phyloP scores from a whole-genome alignment of 2,888 invertebrate species.

The Orgyia antiqua region DNA sequence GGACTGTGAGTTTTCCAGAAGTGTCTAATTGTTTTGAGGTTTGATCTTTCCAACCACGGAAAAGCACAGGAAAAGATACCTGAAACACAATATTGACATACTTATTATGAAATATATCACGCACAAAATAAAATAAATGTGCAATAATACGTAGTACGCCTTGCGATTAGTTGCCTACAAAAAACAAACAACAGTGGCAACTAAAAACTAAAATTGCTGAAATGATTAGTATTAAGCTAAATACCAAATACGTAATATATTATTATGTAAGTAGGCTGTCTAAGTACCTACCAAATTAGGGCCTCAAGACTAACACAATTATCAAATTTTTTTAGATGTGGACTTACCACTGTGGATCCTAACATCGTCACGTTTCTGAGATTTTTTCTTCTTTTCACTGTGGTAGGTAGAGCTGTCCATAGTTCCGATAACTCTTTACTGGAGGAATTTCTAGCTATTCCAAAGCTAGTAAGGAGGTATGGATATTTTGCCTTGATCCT shows the following conservation, averaged over 20 bases:
- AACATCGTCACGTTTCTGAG: slow-evolving; percentile 41
- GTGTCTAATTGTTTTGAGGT: slow-evolving; percentile 53
- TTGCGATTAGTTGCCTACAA: too few species aligned
- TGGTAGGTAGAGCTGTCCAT: slow-evolving; percentile 36
- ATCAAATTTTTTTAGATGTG: too few species aligned
- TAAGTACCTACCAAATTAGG: too few species aligned
- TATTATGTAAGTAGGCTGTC: neutral
- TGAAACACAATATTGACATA: too few species aligned
- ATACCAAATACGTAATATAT: too few species aligned
- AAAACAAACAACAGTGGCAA: too few species aligned
- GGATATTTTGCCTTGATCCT: slow-evolving; percentile 34
- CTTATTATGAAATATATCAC: too few species aligned
- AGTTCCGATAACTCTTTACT: slow-evolving; percentile 22
- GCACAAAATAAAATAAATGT: too few species aligned
- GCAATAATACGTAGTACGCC: too few species aligned
- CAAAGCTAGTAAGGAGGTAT: slow-evolving; percentile 27
- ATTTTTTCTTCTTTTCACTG: slow-evolving; percentile 45
- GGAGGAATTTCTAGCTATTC: slow-evolving; percentile 17
- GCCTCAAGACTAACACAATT: too few species aligned
- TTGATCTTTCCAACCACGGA: slow-evolving; percentile 55
- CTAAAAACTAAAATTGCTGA: too few species aligned
- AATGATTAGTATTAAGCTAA: too few species aligned
- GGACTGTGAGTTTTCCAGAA: slow-evolving; percentile 56
- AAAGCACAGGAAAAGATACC: slow-evolving; percentile 50
- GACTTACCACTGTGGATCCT: slow-evolving; percentile 46